Evolutionary conservation across 2,888 invertebrate genomes (phyloP).

Genomic region (Drosophila melanosoma): DNA sequence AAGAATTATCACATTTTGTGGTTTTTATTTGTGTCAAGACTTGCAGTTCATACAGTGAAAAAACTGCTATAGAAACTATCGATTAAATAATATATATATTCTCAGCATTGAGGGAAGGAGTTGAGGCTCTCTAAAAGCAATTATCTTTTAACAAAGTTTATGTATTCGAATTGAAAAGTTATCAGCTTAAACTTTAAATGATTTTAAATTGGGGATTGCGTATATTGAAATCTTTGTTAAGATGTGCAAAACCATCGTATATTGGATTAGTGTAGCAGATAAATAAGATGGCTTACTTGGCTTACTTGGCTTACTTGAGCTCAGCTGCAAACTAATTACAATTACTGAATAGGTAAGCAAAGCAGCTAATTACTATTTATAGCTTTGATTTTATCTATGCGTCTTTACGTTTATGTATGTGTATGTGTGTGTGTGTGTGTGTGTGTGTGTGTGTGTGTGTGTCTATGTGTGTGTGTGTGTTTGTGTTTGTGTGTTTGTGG

Average conservation of each 20-base stretch:
- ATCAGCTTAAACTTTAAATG: not conserved
- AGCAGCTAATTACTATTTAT: not conserved
- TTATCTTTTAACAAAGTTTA: not conserved
- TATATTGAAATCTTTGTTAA: not conserved
- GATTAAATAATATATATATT: not conserved
- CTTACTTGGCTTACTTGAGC: not conserved
- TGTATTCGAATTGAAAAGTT: not conserved
- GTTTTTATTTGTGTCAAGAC: constrained; percentile 14
- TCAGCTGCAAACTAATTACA: constrained; percentile 1
- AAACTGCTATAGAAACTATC: not conserved
- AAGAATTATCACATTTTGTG: constrained; percentile 12
- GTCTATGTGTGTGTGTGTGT: constrained; percentile 8
- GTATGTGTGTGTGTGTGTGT: not conserved
- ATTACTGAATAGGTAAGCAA: not conserved
- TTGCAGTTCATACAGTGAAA: not conserved
- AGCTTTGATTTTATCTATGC: not conserved
- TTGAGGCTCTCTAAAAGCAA: not conserved
- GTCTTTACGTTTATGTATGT: not conserved
- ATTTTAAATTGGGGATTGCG: not conserved
- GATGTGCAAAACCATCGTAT: not conserved
- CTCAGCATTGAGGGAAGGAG: not conserved
- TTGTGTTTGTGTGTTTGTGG: not conserved
- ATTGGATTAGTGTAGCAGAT: not conserved
- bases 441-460: constrained; percentile 4
- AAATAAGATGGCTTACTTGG: not conserved